A percentile compares a stretch with the other conserved stretches of the same genome.
Conservation (phyloP, 2,888 invertebrate species). For the Cerceris rybyensis region DNA sequence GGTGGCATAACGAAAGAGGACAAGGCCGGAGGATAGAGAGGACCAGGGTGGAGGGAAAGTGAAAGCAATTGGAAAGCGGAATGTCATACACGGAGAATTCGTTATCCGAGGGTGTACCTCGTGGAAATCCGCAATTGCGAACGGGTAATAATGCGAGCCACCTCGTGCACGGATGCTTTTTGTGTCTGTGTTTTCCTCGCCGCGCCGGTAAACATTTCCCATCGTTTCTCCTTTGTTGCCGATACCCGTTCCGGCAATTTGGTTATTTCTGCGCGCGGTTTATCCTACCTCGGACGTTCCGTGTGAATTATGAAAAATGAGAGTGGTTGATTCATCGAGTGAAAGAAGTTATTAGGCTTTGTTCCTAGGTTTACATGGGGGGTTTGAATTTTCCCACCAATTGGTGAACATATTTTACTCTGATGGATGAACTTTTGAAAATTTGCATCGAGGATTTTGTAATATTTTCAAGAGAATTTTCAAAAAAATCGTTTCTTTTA, state of each 20-base stretch:
- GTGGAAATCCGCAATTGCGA: slow-evolving; percentile 21
- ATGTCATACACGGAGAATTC: slow-evolving; percentile 18
- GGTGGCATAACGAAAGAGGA: neutral
- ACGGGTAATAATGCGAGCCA: slow-evolving; percentile 22
- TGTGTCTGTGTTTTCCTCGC: neutral
- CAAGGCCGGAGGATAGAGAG: slow-evolving; percentile 13
- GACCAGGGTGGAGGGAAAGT: slow-evolving; percentile 17
- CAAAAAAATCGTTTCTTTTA: no score
- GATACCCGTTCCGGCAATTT: neutral
- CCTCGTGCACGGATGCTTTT: neutral
- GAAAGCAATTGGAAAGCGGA: slow-evolving; percentile 42
- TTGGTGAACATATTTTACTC: no score
- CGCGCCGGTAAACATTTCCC: neutral
- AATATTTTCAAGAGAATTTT: no score
- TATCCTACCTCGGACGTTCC: neutral
- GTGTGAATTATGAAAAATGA: neutral
- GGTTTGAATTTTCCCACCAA: neutral
- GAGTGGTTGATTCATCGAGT: neutral
- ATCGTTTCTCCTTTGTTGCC: neutral
- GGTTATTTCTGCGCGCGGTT: neutral
- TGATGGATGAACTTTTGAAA: no score
- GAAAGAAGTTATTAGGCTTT: no score
- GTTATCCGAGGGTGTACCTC: slow-evolving; percentile 10
- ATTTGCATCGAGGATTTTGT: no score
- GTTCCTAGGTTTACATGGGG: no score